These are phyloP conservation scores for Scartelaos histophorus DNA, from an alignment of 2,113 vertebrate species.

Conservation along the genomic window DNA sequence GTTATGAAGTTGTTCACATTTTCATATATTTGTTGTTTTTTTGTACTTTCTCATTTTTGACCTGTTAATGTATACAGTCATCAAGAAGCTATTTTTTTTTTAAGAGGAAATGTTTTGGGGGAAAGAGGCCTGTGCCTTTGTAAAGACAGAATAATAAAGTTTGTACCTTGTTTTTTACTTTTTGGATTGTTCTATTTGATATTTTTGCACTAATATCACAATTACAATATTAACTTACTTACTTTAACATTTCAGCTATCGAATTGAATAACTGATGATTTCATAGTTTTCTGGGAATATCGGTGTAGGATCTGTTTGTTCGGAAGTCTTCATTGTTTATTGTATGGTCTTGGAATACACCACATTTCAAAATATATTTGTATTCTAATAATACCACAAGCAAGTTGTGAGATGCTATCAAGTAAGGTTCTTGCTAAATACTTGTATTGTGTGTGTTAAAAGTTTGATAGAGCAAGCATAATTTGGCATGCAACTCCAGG, in stretches of 20 bases:
- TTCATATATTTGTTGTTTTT: constrained; percentile 31
- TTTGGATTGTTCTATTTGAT: constrained; percentile 23
- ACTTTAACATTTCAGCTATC: too few relatives aligned
- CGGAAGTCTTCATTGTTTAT: not conserved
- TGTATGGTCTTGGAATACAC: not conserved
- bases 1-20: constrained; percentile 32
- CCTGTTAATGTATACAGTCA: constrained; percentile 82
- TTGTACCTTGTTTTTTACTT: constrained; percentile 90
- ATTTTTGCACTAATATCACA: not conserved
- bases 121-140: constrained; percentile 96
- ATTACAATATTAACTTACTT: not conserved
- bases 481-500: too few relatives aligned
- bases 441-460: too few relatives aligned
- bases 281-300: not conserved
- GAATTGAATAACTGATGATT: too few relatives aligned
- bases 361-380: too few relatives aligned
- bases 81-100: constrained; percentile 90
- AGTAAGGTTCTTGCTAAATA: too few relatives aligned
- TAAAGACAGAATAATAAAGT: constrained; percentile 99
- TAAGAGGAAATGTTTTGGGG: constrained; percentile 82
- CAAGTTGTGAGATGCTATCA: too few relatives aligned
- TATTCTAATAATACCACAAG: too few relatives aligned
- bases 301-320: not conserved
- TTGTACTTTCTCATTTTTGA: constrained; percentile 66
- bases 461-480: too few relatives aligned